Evolutionary conservation across 2,888 invertebrate species (phyloP).

Genomic region (Drosophila limbata): DNA sequence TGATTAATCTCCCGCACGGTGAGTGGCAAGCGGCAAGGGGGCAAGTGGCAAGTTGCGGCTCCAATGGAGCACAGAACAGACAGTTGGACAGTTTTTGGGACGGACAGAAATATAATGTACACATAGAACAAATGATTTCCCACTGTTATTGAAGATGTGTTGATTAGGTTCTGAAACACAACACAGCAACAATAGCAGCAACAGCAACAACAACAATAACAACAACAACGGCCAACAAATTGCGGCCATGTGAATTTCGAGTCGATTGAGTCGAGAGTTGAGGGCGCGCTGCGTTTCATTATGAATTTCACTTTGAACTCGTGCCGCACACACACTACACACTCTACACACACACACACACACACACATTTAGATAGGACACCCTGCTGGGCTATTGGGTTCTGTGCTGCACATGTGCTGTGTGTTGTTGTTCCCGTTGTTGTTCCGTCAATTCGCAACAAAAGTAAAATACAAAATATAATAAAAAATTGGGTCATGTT

Average conservation of each 20-base stretch:
- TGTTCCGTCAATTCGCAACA: constrained; percentile 17
- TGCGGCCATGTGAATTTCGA: constrained; percentile 78
- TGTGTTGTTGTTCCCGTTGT: constrained; percentile 1
- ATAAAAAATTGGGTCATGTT: constrained; percentile 78
- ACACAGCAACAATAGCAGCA: constrained; percentile 26
- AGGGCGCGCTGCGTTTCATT: constrained; percentile 59
- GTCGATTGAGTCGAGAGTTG: constrained; percentile 36
- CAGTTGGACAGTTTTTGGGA: constrained; percentile 12
- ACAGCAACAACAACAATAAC: constrained; percentile 16
- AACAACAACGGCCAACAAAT: constrained; percentile 49
- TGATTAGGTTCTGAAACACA: constrained; percentile 80
- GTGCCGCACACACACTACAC: constrained; percentile 55
- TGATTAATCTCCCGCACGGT: constrained; percentile 74
- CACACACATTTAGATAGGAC: constrained; percentile 20
- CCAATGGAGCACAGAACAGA: constrained; percentile 23
- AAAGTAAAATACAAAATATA: constrained; percentile 8
- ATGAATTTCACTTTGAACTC: constrained; percentile 79
- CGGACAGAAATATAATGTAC: constrained; percentile 33
- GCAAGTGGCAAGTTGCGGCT: constrained; percentile 8
- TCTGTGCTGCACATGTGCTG: constrained; percentile 47
- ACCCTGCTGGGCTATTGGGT: constrained; percentile 56
- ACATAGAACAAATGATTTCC: constrained; percentile 72
- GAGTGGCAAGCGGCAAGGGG: neutral
- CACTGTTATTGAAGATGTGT: constrained; percentile 83
- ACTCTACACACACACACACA: constrained; percentile 22